Evolutionary conservation across 2,797 vertebrate genomes (phyloP).

Genomic region (Dallia pectoralis): DNA sequence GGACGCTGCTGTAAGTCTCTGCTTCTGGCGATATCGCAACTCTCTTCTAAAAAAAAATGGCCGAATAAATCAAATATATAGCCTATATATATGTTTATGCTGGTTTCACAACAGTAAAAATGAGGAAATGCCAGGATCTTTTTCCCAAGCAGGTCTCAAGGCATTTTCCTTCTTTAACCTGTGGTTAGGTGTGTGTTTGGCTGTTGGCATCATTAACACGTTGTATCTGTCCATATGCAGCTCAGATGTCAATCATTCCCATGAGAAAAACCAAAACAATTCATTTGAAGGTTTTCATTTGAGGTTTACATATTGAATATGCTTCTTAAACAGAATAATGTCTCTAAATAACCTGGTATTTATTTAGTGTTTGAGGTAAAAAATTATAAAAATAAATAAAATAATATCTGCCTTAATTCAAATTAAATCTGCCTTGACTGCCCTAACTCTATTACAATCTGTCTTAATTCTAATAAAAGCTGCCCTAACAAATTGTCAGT

Average conservation of each 20-base stretch:
- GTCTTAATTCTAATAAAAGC: no score
- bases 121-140: constrained; percentile 69
- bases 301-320: neutral
- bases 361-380: neutral
- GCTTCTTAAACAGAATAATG: neutral
- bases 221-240: constrained; percentile 35
- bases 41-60: constrained; percentile 64
- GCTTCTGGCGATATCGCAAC: constrained; percentile 45
- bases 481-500: no score
- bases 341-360: neutral
- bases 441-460: no score
- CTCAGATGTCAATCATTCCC: constrained; percentile 16
- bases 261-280: constrained; percentile 12
- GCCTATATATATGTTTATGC: constrained; percentile 70
- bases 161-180: constrained; percentile 51
- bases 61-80: constrained; percentile 73
- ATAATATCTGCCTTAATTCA: no score
- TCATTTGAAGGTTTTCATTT: neutral
- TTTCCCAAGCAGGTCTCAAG: constrained; percentile 50
- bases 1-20: constrained; percentile 33
- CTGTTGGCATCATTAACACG: neutral
- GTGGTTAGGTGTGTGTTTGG: constrained; percentile 39
- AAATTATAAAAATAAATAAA: neutral
- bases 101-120: constrained; percentile 64
- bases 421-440: no score